Percentiles rank a stretch among this genome's conserved stretches.
Conservation (phyloP, 1,140 invertebrate genomes). For the Ceratina calcarata region DNA sequence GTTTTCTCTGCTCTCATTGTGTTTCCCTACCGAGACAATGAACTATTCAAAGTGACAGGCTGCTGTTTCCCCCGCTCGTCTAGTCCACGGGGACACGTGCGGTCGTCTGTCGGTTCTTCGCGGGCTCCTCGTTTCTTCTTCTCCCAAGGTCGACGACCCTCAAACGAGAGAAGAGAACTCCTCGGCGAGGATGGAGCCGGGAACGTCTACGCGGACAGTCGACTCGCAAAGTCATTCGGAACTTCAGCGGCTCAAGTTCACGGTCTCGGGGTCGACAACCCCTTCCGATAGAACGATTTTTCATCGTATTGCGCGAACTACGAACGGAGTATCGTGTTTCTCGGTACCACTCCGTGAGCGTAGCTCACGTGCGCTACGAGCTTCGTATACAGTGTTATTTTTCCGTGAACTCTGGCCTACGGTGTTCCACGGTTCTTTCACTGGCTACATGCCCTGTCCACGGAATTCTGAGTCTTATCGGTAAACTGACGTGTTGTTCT, state of each 20-base stretch:
- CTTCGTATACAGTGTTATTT: slow-evolving; percentile 26
- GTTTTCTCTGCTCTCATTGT: slow-evolving; percentile 35
- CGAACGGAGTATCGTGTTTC: not conserved
- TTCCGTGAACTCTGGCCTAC: no score
- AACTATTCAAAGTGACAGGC: slow-evolving; percentile 36
- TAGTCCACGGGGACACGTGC: slow-evolving; percentile 13
- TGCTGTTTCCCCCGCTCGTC: not conserved
- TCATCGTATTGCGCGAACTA: not conserved
- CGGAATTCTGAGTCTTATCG: no score
- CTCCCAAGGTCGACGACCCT: slow-evolving; percentile 31
- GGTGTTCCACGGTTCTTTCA: no score
- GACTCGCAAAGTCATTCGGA: not conserved
- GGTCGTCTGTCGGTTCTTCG: slow-evolving; percentile 12
- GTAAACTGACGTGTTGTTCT: no score
- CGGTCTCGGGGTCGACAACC: slow-evolving; percentile 20
- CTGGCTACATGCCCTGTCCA: no score
- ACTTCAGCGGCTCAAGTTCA: not conserved
- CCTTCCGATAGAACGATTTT: not conserved
- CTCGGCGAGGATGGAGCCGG: slow-evolving; percentile 22
- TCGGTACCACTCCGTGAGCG: not conserved
- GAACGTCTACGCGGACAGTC: slow-evolving; percentile 1
- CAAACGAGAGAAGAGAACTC: not conserved
- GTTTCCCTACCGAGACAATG: slow-evolving; percentile 15
- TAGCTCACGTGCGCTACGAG: not conserved
- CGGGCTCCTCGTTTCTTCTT: not conserved